phyloP scores from a whole-genome alignment of 1,140 invertebrate genomes.

The Colletes latitarsis region DNA sequence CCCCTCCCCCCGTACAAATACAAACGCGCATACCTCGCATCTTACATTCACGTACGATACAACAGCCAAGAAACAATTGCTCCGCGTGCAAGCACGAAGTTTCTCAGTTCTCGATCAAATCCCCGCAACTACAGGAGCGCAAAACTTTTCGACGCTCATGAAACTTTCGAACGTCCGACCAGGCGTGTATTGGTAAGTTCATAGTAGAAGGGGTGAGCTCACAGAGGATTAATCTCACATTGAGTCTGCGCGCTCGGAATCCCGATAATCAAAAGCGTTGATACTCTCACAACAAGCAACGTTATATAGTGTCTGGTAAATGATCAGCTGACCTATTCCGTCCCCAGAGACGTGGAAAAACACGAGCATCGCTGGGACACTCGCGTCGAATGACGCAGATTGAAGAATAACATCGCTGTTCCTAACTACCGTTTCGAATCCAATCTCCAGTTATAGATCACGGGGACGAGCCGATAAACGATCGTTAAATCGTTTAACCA shows the following conservation, averaged over 20 bases:
- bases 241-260: slow-evolving; percentile 67
- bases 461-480: background rate
- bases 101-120: slow-evolving; percentile 56
- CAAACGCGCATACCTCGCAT: background rate
- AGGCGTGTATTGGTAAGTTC: slow-evolving; percentile 62
- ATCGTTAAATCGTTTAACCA: slow-evolving; percentile 18
- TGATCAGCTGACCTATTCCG: slow-evolving; percentile 64
- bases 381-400: slow-evolving; percentile 9
- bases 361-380: background rate
- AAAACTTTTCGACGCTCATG: slow-evolving; percentile 62
- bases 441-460: slow-evolving; percentile 2
- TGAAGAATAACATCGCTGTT: slow-evolving; percentile 3
- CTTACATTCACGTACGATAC: background rate
- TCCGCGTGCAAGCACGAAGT: slow-evolving; percentile 34
- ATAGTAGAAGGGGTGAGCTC: slow-evolving; percentile 58
- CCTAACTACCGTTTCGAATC: background rate
- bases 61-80: slow-evolving; percentile 43
- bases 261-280: slow-evolving; percentile 70
- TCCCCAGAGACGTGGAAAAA: slow-evolving; percentile 2
- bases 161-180: slow-evolving; percentile 61
- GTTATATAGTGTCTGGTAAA: slow-evolving; percentile 55
- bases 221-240: slow-evolving; percentile 67
- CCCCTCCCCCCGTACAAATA: background rate
- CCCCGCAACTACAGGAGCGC: slow-evolving; percentile 45
- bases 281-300: slow-evolving; percentile 66